These are phyloP conservation scores for Diadophis punctatus DNA, from an alignment of 2,113 vertebrate species.

Conservation along the genomic window DNA sequence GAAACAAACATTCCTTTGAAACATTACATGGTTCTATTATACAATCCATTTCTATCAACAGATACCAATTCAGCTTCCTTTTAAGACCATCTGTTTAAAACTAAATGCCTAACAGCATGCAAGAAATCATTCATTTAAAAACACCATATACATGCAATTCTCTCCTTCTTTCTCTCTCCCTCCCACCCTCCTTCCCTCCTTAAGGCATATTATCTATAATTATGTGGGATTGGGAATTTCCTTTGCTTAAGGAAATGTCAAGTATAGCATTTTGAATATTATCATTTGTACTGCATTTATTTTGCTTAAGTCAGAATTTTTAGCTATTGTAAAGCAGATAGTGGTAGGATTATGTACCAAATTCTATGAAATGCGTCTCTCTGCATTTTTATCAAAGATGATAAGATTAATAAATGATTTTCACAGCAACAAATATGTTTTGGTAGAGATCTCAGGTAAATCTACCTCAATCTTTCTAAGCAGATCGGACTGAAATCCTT, in stretches of 20 bases:
- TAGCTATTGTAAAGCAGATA: constrained; percentile 8
- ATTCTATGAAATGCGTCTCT: neutral
- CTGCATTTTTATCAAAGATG: neutral
- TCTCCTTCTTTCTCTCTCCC: neutral
- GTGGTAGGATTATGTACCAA: neutral
- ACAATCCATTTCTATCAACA: neutral
- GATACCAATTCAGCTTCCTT: neutral
- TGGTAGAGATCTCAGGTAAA: neutral
- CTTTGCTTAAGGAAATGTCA: neutral
- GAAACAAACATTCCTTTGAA: neutral
- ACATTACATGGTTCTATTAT: neutral
- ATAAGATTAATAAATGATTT: neutral
- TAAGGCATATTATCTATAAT: constrained; percentile 3
- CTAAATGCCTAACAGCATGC: neutral
- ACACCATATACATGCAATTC: neutral
- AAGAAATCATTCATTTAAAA: neutral
- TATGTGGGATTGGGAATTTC: neutral
- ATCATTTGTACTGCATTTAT: constrained; percentile 9
- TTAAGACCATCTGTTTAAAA: neutral
- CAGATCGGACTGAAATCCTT: neutral
- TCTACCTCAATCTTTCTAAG: neutral
- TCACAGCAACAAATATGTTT: constrained; percentile 6
- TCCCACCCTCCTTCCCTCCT: neutral
- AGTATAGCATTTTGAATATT: neutral
- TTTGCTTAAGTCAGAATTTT: neutral